Conservation (phyloP, 2,888 invertebrate species). For the Drosophila monieri region DNA sequence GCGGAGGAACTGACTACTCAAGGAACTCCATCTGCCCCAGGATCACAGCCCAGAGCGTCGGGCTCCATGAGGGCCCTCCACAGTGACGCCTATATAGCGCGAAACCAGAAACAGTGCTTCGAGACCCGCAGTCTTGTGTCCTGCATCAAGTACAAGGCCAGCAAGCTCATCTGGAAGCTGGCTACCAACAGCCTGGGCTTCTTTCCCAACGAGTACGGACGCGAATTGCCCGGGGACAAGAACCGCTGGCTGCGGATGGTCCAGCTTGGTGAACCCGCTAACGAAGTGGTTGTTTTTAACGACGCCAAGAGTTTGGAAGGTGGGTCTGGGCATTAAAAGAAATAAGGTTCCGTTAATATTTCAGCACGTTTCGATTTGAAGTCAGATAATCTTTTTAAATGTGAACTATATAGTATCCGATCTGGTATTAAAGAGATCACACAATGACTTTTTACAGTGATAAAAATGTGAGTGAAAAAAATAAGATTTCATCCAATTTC, state of each 20-base stretch:
- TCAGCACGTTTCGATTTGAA: no score
- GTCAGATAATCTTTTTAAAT: no score
- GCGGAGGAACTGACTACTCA: slow-evolving; percentile 28
- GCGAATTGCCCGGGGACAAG: slow-evolving; percentile 59
- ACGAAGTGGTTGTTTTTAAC: slow-evolving; percentile 74
- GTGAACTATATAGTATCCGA: no score
- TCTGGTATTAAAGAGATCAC: no score
- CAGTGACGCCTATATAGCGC: slow-evolving; percentile 80
- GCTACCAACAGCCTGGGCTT: slow-evolving; percentile 81
- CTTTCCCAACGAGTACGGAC: slow-evolving; percentile 80
- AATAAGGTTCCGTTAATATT: not conserved
- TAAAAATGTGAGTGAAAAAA: no score
- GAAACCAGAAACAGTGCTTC: slow-evolving; percentile 80
- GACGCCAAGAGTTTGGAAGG: slow-evolving; percentile 80
- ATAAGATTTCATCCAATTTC: not conserved
- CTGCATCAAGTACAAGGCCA: slow-evolving; percentile 82
- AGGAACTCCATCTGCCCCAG: not conserved
- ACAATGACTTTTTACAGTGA: no score
- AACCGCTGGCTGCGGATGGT: slow-evolving; percentile 73
- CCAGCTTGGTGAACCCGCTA: slow-evolving; percentile 79
- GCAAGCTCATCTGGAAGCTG: slow-evolving; percentile 80
- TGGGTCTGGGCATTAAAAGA: slow-evolving; percentile 49
- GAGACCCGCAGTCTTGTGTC: slow-evolving; percentile 77
- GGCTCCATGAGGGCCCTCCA: slow-evolving; percentile 49
- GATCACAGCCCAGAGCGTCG: slow-evolving; percentile 6